phyloP scores from a whole-genome alignment of 2,113 vertebrate genomes.

The Mesembrinibis cayennensis region DNA sequence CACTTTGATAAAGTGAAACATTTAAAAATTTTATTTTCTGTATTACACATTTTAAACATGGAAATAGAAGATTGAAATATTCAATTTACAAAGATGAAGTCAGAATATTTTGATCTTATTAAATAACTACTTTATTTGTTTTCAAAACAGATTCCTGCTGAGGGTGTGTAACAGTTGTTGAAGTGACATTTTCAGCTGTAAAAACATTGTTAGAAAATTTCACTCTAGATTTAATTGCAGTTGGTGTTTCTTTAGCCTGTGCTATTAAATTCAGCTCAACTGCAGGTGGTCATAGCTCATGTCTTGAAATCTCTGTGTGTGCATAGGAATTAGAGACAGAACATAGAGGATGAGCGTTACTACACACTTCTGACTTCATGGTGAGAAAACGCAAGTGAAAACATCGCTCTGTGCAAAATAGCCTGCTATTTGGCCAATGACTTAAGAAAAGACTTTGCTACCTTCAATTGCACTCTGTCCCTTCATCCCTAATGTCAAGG shows the following conservation, averaged over 20 bases:
- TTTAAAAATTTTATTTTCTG: background rate
- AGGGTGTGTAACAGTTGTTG: background rate
- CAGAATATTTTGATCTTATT: background rate
- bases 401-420: background rate
- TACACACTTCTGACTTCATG: background rate
- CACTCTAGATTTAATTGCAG: background rate
- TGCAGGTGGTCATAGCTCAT: background rate
- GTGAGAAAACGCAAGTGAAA: background rate
- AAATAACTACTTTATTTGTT: background rate
- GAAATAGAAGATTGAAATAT: background rate
- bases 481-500: background rate
- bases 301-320: background rate
- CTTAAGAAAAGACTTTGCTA: background rate
- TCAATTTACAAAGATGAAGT: background rate
- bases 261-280: background rate
- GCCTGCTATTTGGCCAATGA: background rate
- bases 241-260: background rate
- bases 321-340: background rate
- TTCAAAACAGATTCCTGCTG: background rate
- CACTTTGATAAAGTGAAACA: background rate
- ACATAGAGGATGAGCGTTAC: background rate
- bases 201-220: background rate
- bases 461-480: background rate
- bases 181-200: background rate
- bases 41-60: background rate